These are phyloP conservation scores for Cryptosula pallasiana DNA, from an alignment of 2,888 invertebrate species.

Conservation along the genomic window DNA sequence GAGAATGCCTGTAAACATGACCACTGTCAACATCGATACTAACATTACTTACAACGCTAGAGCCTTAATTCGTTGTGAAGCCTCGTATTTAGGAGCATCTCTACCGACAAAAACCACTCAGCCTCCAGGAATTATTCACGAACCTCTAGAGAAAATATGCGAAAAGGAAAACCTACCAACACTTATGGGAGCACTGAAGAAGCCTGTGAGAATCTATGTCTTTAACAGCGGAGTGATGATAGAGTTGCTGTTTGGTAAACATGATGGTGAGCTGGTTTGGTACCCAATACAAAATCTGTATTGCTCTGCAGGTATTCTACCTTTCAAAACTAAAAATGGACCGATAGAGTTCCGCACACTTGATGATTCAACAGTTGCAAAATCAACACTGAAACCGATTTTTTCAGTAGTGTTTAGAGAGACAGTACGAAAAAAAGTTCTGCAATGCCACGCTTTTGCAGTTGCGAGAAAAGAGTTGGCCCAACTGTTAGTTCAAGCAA, in stretches of 20 bases:
- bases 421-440: constrained; percentile 16
- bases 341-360: neutral
- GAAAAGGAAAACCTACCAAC: constrained; percentile 16
- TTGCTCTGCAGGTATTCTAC: constrained; percentile 15
- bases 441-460: constrained; percentile 19
- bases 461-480: neutral
- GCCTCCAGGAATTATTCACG: constrained; percentile 7
- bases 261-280: constrained; percentile 7
- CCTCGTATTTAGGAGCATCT: neutral
- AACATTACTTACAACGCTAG: neutral
- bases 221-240: constrained; percentile 14
- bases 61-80: constrained; percentile 8
- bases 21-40: too few species aligned
- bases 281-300: constrained; percentile 19
- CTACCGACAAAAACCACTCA: constrained; percentile 11
- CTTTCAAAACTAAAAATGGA: constrained; percentile 12
- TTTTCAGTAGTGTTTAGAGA: constrained; percentile 15
- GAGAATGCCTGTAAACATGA: too few species aligned
- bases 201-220: neutral
- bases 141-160: constrained; percentile 22
- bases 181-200: neutral
- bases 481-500: constrained; percentile 13
- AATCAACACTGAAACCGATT: constrained; percentile 7
- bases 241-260: constrained; percentile 17
- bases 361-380: neutral